These are phyloP conservation scores for Pogonocherus hispidulus DNA, from an alignment of 2,888 invertebrate genomes.

Conservation along the genomic window DNA sequence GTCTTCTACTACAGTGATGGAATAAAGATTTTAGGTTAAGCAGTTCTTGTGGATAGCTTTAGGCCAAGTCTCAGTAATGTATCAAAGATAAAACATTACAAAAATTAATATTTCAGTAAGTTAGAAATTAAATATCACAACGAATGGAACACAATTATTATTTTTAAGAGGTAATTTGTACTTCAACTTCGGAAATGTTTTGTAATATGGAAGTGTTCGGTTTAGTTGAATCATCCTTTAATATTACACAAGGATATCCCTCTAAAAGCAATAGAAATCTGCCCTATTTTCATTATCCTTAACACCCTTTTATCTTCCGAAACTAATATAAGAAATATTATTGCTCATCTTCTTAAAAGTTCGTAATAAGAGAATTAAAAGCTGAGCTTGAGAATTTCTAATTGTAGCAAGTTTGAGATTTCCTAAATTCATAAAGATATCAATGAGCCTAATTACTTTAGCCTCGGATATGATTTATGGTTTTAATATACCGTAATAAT, in stretches of 20 bases:
- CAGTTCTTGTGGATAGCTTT: too few relatives aligned
- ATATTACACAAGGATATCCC: not conserved
- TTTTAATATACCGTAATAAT: conserved; percentile 59
- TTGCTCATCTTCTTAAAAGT: conserved; percentile 37
- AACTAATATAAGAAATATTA: conserved; percentile 43
- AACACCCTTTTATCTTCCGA: conserved; percentile 23
- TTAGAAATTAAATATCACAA: too few relatives aligned
- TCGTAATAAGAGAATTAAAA: conserved; percentile 52
- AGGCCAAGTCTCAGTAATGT: too few relatives aligned
- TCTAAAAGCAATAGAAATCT: conserved; percentile 1
- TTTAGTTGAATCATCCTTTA: too few relatives aligned
- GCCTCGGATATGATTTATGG: conserved; percentile 59
- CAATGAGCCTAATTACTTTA: conserved; percentile 62
- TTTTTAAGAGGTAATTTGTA: too few relatives aligned
- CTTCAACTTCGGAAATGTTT: too few relatives aligned
- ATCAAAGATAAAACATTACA: too few relatives aligned
- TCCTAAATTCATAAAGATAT: conserved; percentile 65
- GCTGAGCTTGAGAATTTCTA: conserved; percentile 51
- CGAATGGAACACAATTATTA: too few relatives aligned
- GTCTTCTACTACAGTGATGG: too few relatives aligned
- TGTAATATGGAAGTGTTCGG: too few relatives aligned
- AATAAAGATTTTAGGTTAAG: too few relatives aligned
- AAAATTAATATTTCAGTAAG: too few relatives aligned
- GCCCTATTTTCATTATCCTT: conserved; percentile 22
- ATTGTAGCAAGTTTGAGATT: conserved; percentile 60